phyloP scores from a whole-genome alignment of 2,888 invertebrate species.

The Drosophila fulvimacula region DNA sequence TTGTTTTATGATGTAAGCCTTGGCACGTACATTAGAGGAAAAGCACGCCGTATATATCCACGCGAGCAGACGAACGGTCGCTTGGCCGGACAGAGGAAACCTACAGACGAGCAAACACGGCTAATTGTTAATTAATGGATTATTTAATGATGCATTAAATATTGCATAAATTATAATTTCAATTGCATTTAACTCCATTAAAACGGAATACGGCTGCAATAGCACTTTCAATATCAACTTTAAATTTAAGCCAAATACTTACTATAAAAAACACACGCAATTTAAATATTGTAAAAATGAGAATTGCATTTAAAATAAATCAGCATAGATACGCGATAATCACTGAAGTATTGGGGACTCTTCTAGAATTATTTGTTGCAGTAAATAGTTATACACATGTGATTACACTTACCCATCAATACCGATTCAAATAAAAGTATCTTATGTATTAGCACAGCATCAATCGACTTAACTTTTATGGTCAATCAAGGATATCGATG shows the following conservation, averaged over 20 bases:
- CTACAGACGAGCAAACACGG: constrained; percentile 30
- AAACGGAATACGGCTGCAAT: constrained; percentile 32
- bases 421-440: background rate
- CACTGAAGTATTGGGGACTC: background rate
- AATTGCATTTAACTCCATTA: constrained; percentile 56
- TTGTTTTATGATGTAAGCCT: constrained; percentile 62
- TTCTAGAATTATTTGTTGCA: background rate
- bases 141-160: constrained; percentile 74
- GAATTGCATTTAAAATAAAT: constrained; percentile 48
- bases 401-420: background rate
- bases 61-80: background rate
- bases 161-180: constrained; percentile 68
- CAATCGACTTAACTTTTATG: background rate
- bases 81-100: constrained; percentile 2
- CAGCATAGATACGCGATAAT: constrained; percentile 38
- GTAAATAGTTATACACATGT: background rate
- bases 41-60: constrained; percentile 9
- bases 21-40: constrained; percentile 31
- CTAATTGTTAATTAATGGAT: constrained; percentile 76
- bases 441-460: background rate
- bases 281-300: constrained; percentile 47
- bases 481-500: background rate
- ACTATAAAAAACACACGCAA: constrained; percentile 24
- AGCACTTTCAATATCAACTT: constrained; percentile 62
- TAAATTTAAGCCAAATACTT: constrained; percentile 55